phyloP scores from a whole-genome alignment of 2,888 invertebrate species.

The Leptinotarsa juncta region DNA sequence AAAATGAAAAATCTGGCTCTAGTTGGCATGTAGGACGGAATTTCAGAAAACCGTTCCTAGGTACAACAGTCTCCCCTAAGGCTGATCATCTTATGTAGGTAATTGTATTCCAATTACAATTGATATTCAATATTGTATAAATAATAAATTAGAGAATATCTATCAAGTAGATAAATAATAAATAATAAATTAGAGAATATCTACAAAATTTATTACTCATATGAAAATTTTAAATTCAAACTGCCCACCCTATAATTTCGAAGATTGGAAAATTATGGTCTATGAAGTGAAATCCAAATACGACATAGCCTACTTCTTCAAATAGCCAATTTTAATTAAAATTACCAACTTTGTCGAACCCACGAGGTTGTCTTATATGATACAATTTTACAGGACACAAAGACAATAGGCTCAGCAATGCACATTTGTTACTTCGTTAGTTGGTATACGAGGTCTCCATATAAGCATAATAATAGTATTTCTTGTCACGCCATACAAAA shows the following conservation, averaged over 20 bases:
- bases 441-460: constrained; percentile 25
- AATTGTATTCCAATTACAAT: too few species aligned
- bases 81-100: too few species aligned
- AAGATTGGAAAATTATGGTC: not conserved
- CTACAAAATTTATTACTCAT: too few species aligned
- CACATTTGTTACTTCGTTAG: constrained; percentile 25
- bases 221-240: too few species aligned
- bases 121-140: too few species aligned
- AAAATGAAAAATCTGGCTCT: too few species aligned
- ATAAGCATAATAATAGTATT: constrained; percentile 24
- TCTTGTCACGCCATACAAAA: constrained; percentile 21
- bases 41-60: too few species aligned
- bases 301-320: not conserved
- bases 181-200: too few species aligned
- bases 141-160: too few species aligned
- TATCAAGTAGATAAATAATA: too few species aligned
- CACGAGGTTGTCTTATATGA: constrained; percentile 3
- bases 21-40: too few species aligned
- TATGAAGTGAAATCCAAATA: not conserved
- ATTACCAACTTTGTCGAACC: not conserved
- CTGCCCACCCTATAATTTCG: not conserved
- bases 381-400: constrained; percentile 12
- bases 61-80: too few species aligned
- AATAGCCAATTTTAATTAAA: constrained; percentile 9
- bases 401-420: constrained; percentile 23